These are phyloP conservation scores for Ceratosolen fusciceps DNA, from an alignment of 1,140 invertebrate species.

Conservation along the genomic window DNA sequence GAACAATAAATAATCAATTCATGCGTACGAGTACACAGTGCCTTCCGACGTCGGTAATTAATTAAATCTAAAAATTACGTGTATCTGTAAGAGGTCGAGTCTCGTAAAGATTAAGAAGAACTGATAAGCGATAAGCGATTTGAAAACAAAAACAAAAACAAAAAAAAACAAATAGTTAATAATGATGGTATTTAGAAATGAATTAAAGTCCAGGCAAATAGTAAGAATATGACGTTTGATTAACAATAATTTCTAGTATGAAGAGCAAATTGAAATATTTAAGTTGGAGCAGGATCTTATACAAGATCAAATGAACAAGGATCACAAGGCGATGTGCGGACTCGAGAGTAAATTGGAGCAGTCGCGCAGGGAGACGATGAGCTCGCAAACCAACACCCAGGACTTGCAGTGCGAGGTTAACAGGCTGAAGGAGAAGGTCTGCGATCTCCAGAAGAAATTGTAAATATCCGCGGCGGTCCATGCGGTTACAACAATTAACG, in stretches of 20 bases:
- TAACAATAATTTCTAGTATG: conserved; percentile 61
- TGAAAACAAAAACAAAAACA: no score
- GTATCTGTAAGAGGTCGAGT: no score
- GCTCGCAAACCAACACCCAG: conserved; percentile 68
- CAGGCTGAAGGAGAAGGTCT: conserved; percentile 66
- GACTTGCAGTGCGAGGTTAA: conserved; percentile 71
- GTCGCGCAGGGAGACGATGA: conserved; percentile 71
- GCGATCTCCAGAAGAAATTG: conserved; percentile 72
- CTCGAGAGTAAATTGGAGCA: conserved; percentile 71
- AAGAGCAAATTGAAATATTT: conserved; percentile 65
- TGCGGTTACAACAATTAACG: neutral
- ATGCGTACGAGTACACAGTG: no score
- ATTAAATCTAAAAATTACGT: no score
- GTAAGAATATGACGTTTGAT: no score
- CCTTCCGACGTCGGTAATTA: no score
- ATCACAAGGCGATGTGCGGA: conserved; percentile 67
- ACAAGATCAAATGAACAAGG: conserved; percentile 68
- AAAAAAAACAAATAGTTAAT: no score
- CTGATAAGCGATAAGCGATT: no score
- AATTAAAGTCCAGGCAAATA: no score
- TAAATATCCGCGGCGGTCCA: conserved; percentile 67
- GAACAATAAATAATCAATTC: no score
- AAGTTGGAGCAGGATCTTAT: conserved; percentile 64
- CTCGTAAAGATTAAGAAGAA: no score
- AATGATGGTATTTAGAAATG: no score